phyloP scores from a whole-genome alignment of 2,113 vertebrate species.

The Barbus barbus region DNA sequence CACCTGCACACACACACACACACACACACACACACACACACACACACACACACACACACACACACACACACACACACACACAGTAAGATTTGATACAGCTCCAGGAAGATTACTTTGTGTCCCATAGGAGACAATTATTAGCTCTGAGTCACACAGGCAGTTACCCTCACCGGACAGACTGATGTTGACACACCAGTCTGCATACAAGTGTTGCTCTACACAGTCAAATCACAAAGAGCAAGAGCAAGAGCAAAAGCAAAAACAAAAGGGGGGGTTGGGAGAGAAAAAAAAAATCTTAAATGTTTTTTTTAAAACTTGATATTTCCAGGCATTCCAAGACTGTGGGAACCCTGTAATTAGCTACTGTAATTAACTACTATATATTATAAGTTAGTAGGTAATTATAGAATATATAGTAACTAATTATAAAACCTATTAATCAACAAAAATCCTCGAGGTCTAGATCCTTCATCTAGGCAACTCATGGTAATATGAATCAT shows the following conservation, averaged over 20 bases:
- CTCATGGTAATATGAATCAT: not conserved
- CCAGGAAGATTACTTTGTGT: not conserved
- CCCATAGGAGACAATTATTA: conserved; percentile 24
- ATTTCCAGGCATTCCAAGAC: not conserved
- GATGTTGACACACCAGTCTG: not conserved
- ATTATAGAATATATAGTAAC: not conserved
- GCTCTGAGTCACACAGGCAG: conserved; percentile 12
- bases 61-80: no score
- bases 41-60: no score
- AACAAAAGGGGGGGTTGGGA: no score
- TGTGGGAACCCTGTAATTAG: not conserved
- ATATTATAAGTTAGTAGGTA: not conserved
- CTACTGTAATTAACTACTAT: not conserved
- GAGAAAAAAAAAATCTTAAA: no score
- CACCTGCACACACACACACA: no score
- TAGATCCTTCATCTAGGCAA: not conserved
- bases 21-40: no score
- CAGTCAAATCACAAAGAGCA: not conserved
- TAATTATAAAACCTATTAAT: not conserved
- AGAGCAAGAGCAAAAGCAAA: no score
- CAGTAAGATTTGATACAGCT: not conserved
- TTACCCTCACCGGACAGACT: not conserved
- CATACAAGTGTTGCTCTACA: not conserved
- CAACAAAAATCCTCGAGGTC: not conserved
- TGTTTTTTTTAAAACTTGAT: no score